Conservation (phyloP, 2,888 invertebrate genomes). For the Augiades crinisus region DNA sequence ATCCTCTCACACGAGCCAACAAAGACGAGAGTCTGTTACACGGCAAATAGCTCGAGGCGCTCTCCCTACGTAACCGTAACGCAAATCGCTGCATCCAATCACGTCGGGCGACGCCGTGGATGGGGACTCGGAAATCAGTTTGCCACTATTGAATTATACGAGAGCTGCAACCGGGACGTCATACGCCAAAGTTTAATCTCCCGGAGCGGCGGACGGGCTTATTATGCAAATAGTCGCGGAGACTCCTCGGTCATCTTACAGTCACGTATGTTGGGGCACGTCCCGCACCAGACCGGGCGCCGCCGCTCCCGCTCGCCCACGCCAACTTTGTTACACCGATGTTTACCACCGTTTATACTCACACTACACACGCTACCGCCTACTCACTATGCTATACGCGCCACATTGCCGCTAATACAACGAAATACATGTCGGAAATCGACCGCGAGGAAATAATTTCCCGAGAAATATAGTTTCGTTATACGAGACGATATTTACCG, state of each 20-base stretch:
- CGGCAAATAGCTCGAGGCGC: slow-evolving; percentile 50
- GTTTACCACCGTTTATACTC: slow-evolving; percentile 30
- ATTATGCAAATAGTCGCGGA: slow-evolving; percentile 72
- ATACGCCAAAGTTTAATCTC: slow-evolving; percentile 78
- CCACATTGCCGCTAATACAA: slow-evolving; percentile 14
- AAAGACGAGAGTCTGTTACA: slow-evolving; percentile 51
- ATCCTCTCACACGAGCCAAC: slow-evolving; percentile 38
- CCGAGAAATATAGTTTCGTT: slow-evolving; percentile 19
- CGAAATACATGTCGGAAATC: slow-evolving; percentile 23
- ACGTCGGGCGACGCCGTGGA: slow-evolving; percentile 40
- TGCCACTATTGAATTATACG: slow-evolving; percentile 78
- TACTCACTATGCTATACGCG: slow-evolving; percentile 3
- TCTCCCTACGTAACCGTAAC: slow-evolving; percentile 40
- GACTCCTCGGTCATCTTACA: slow-evolving; percentile 63
- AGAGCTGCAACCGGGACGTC: slow-evolving; percentile 68
- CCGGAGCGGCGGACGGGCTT: slow-evolving; percentile 72
- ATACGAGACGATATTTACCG: slow-evolving; percentile 23
- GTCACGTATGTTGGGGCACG: slow-evolving; percentile 59
- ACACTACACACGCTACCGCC: neutral
- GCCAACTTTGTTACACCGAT: slow-evolving; percentile 33
- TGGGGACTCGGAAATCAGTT: slow-evolving; percentile 70
- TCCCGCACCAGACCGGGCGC: slow-evolving; percentile 31
- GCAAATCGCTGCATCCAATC: slow-evolving; percentile 67
- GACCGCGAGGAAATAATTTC: slow-evolving; percentile 15
- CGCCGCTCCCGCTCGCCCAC: slow-evolving; percentile 21